Evolutionary conservation across 92 coral and sea anemone genomes (phyloP), one percentile per base, ranked within the genome.

Genomic region (Zoanthus solanderi): DNA sequence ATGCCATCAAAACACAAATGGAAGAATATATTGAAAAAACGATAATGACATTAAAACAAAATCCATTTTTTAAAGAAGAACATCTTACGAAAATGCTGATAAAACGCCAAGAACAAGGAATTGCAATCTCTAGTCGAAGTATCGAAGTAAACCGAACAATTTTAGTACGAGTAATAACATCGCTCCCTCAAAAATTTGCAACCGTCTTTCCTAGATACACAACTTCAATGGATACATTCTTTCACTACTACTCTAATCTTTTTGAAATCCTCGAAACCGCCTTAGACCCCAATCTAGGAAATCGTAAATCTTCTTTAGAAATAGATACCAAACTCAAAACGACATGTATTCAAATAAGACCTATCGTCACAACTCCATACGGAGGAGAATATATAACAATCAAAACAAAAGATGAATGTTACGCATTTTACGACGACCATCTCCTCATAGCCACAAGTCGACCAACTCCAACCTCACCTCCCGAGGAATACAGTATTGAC

Each of bases 401-500:
- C 7, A 53, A 53, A 53, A 53, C 58, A 53, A 53, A 53, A 4
- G 58, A 53, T 53, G 58, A 53, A 53, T 53, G 58, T 53, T 53
- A 53, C 58, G 58, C 58, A 53, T 53, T 53, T 7, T 53, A 53
- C 58, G 58, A 53, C 58, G 58, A 53, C 10, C 58, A 53, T 53
- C 58, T 53, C 58, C 58, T 53, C 58, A 53, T 53, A 53, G 58
- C 58, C 58, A 53, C 58, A 53, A 53, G 58, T 53, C 58, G 10
- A 3, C 58, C 58, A 53, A 53, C 58, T 7, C 58, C 58, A 4
- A 53, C 5, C 10, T 53, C 58, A 53, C 58, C 58, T 53, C 58
- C 58, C 10, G 72, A 66, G 72, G 72, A 66, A 66, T 66, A 66
- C 72, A 66, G 30, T 66, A 66, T 66, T 66, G 72, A 66, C 72